phyloP scores from a whole-genome alignment of 2,888 invertebrate genomes.

The Villa cingulata region DNA sequence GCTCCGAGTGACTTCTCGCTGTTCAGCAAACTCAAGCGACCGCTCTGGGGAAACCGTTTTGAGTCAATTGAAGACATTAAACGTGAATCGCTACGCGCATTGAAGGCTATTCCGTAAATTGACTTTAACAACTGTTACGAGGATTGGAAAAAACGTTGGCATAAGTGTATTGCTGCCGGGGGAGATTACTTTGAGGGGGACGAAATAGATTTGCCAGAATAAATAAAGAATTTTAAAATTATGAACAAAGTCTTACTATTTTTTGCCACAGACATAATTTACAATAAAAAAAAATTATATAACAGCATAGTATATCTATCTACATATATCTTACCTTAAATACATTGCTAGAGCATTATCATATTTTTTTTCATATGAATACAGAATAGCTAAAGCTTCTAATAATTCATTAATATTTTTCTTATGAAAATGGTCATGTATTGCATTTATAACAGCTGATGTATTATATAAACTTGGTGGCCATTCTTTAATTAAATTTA shows the following conservation, averaged over 20 bases:
- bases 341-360: constrained; percentile 87
- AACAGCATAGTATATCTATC: too few species aligned
- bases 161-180: too few species aligned
- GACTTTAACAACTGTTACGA: too few species aligned
- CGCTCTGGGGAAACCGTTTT: too few species aligned
- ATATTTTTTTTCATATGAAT: constrained; percentile 74
- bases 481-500: constrained; percentile 79
- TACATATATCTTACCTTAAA: constrained; percentile 48
- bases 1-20: too few species aligned
- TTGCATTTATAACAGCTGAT: constrained; percentile 70
- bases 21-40: too few species aligned
- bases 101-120: too few species aligned
- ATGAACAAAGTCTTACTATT: too few species aligned
- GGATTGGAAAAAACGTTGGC: too few species aligned
- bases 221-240: background rate
- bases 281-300: background rate
- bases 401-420: constrained; percentile 60
- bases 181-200: too few species aligned
- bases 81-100: too few species aligned
- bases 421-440: constrained; percentile 65
- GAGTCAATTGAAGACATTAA: too few species aligned
- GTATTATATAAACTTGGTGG: constrained; percentile 69
- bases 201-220: background rate
- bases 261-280: constrained; percentile 1
- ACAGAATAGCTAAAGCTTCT: constrained; percentile 79